These are phyloP conservation scores for Oreochromis niloticus DNA, from an alignment of 2,113 vertebrate genomes.

Conservation along the genomic window DNA sequence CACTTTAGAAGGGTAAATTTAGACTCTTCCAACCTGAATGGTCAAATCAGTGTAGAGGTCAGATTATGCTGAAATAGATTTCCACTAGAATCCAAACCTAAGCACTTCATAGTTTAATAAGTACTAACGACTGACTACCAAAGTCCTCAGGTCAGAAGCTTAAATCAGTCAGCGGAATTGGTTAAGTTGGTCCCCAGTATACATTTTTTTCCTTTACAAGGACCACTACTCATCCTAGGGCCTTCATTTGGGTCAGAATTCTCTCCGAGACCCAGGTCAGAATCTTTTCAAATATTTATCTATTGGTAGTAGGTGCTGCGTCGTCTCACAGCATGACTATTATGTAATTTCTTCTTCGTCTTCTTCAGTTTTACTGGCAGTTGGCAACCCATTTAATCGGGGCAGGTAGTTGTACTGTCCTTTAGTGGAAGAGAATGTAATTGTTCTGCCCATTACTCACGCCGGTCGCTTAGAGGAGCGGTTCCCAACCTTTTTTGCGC, in stretches of 20 bases:
- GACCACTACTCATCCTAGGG: not conserved
- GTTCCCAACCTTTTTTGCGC: not conserved
- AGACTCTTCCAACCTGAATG: not conserved
- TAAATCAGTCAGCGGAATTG: not conserved
- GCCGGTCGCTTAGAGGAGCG: rapidly evolving
- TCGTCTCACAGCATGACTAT: not conserved
- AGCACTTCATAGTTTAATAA: conserved; percentile 15
- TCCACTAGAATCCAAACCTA: not conserved
- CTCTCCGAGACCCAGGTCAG: not conserved
- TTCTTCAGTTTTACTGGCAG: not conserved
- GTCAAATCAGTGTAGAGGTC: not conserved
- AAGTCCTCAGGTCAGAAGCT: not conserved
- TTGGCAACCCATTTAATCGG: not conserved
- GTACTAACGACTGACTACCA: conserved; percentile 5
- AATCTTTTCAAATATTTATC: not conserved
- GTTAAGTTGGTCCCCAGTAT: rapidly evolving
- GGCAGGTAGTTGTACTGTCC: not conserved
- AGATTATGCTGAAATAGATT: not conserved
- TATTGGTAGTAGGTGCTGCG: rapidly evolving
- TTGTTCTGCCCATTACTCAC: not conserved
- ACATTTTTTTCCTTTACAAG: not conserved
- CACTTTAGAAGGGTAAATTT: not conserved
- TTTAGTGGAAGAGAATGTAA: not conserved
- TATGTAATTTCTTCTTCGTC: not conserved
- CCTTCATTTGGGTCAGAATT: not conserved